Conservation (phyloP, 1,140 invertebrate genomes). For the Sitobion miscanthi region DNA sequence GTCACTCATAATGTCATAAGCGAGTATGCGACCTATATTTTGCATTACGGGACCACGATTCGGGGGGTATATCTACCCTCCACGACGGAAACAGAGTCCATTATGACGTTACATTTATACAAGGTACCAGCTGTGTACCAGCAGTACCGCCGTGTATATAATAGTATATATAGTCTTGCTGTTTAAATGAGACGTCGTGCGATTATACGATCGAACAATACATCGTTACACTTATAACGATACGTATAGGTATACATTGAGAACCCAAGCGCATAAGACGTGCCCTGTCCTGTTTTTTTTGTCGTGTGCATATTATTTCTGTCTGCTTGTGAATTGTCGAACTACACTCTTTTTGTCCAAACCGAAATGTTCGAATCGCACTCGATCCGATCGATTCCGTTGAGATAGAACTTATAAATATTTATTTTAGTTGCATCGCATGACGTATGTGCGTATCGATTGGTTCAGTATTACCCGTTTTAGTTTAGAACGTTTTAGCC, state of each 20-base stretch:
- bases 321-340: neutral
- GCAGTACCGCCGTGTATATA: neutral
- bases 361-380: too few relatives aligned
- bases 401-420: too few relatives aligned
- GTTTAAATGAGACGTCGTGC: slow-evolving; percentile 7
- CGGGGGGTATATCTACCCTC: neutral
- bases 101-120: neutral
- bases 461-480: too few relatives aligned
- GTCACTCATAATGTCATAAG: neutral
- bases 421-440: too few relatives aligned
- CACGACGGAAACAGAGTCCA: neutral
- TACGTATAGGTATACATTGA: too few relatives aligned
- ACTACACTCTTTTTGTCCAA: too few relatives aligned
- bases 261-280: too few relatives aligned
- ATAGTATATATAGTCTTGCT: neutral
- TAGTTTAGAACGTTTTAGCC: too few relatives aligned
- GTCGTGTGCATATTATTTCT: neutral
- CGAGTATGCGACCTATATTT: neutral
- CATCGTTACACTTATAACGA: neutral
- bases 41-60: neutral
- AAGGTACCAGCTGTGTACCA: too few relatives aligned
- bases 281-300: too few relatives aligned
- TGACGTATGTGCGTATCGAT: too few relatives aligned
- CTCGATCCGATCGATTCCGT: too few relatives aligned
- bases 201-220: neutral